A percentile compares a stretch with the other conserved stretches of the same genome.
These are phyloP conservation scores for Tupaia chinensis DNA, from an alignment of 2,113 vertebrate species.

Conservation along the genomic window DNA sequence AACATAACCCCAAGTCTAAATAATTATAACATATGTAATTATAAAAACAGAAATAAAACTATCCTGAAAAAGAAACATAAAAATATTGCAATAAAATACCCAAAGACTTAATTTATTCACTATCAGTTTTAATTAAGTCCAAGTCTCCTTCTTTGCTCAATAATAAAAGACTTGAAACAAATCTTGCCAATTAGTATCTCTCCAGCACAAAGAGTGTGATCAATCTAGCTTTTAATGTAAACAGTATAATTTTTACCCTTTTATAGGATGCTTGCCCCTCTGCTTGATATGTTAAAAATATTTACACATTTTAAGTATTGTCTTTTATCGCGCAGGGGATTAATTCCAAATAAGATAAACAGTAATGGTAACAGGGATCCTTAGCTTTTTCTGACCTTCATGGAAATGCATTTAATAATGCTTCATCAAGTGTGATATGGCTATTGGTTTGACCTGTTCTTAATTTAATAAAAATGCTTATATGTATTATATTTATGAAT, in stretches of 20 bases:
- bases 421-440: background rate
- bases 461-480: background rate
- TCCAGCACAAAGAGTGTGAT: background rate
- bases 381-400: background rate
- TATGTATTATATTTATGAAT: constrained; percentile 38
- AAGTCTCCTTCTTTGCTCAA: background rate
- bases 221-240: constrained; percentile 16
- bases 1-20: background rate
- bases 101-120: background rate
- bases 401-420: constrained; percentile 8
- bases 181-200: background rate
- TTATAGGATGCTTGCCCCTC: background rate
- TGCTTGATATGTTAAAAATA: constrained; percentile 30
- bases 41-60: background rate
- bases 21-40: background rate
- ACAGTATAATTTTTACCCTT: background rate
- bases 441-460: background rate
- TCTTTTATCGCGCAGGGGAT: background rate
- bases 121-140: background rate
- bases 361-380: background rate
- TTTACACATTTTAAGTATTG: background rate
- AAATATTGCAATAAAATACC: background rate
- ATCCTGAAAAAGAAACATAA: background rate
- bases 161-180: background rate
- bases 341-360: constrained; percentile 22